A percentile compares a stretch with the other conserved stretches of the same genome.
Conservation (phyloP, 2,113 vertebrate species). For the Conger conger region DNA sequence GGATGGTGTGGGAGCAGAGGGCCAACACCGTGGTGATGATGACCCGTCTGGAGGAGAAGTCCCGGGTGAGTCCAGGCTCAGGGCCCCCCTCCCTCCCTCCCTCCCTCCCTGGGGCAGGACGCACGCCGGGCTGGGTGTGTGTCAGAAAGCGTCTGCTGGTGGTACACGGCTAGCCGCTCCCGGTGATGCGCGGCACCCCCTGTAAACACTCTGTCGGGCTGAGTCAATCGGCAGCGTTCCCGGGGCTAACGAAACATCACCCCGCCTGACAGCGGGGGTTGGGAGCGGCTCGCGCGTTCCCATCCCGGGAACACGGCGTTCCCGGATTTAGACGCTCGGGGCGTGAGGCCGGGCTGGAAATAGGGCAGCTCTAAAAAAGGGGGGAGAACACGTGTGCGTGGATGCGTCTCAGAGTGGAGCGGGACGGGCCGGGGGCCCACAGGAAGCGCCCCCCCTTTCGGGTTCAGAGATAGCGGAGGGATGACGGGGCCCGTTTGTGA, state of each 20-base stretch:
- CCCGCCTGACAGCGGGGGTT: not conserved
- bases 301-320: not conserved
- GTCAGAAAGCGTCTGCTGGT: not conserved
- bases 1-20: conserved; percentile 97
- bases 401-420: not conserved
- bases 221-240: not conserved
- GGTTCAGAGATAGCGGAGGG: not conserved
- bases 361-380: not conserved
- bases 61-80: conserved; percentile 74
- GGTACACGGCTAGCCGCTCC: not conserved
- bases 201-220: not conserved
- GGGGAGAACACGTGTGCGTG: no score
- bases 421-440: not conserved
- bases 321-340: not conserved
- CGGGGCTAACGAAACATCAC: not conserved
- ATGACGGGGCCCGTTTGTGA: not conserved
- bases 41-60: conserved; percentile 94
- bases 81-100: conserved; percentile 12
- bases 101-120: not conserved
- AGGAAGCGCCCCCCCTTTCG: not conserved
- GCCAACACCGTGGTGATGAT: conserved; percentile 93
- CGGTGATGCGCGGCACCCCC: not conserved
- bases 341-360: conserved; percentile 11
- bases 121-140: not conserved
- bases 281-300: not conserved